These are phyloP conservation scores for Rhopalosiphum nymphaeae DNA, from an alignment of 2,888 invertebrate genomes.

Conservation along the genomic window DNA sequence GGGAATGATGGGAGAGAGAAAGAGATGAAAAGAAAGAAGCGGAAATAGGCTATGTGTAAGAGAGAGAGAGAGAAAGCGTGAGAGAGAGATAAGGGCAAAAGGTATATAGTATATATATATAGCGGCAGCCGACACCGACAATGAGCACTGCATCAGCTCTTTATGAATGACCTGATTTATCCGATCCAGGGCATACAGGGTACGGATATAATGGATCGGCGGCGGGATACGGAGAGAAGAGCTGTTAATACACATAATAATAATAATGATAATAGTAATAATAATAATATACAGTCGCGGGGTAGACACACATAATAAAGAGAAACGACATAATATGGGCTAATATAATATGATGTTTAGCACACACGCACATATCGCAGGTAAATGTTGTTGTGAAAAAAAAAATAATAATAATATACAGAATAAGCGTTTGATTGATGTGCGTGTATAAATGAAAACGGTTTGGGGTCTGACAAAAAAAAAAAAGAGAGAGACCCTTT, in stretches of 20 bases:
- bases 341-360: slow-evolving; percentile 65
- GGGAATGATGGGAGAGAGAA: neutral
- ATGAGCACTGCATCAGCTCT: slow-evolving; percentile 25
- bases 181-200: slow-evolving; percentile 49
- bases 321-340: slow-evolving; percentile 62
- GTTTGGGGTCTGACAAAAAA: slow-evolving; percentile 61
- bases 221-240: slow-evolving; percentile 39
- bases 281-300: slow-evolving; percentile 62
- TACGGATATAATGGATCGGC: slow-evolving; percentile 14
- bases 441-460: slow-evolving; percentile 63
- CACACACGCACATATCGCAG: slow-evolving; percentile 42
- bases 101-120: neutral
- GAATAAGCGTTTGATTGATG: slow-evolving; percentile 65
- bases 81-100: slow-evolving; percentile 7
- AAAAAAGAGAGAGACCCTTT: slow-evolving; percentile 52
- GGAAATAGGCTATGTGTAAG: neutral
- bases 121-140: slow-evolving; percentile 41
- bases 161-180: slow-evolving; percentile 53
- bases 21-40: neutral
- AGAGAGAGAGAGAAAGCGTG: neutral
- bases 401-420: slow-evolving; percentile 20
- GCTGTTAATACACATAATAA: slow-evolving; percentile 51
- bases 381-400: slow-evolving; percentile 65
- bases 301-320: slow-evolving; percentile 48
- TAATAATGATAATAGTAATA: slow-evolving; percentile 43